Base-by-base conservation (phyloP, 2,113 vertebrate species). In the Notarius lentiginosus region DNA sequence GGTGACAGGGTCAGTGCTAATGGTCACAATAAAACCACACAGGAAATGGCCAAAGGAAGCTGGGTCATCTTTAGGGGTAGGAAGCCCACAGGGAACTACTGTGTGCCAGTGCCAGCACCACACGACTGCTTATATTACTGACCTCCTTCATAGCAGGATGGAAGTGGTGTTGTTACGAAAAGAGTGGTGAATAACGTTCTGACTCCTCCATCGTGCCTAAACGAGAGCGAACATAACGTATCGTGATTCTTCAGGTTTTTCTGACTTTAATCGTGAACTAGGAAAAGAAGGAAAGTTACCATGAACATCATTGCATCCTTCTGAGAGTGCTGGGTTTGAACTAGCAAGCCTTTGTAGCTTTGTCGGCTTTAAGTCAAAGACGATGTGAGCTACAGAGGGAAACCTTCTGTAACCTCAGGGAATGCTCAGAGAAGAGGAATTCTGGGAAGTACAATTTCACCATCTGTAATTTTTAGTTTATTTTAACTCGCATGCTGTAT, bases 1-100 rank as follows among this genome's bases (percentile, higher is more conserved):
- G 66, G 66, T 86, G 72, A 85, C 0, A 0, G 27, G 80, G 75
- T 84, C 82, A 79, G 87, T 41, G 56, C 65, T 20, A 81, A 86
- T 53, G 58, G 68, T 85, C 83, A 68, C 53, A 73, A 84, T 55
- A 83, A 87, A 89, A 34, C 14, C 56, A 65, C 75, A 61, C 61
- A 82, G 72, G 55, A 47, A 3, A 60, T 49, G 58, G 15, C 51
- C 82, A 27, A 85, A 70, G 49, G 10, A 53, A 41, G 58, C 27
- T 1, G 27, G 55, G 82, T 27, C 75, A 63, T 86, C 4, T 49
- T 82, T 58, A 24, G 27, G 14, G 15, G 12, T 27, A 47, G 30
- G n/a, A 27, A 51, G 11, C 27, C 47, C 58, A 65, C 0, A 22
- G 7, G 20, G 53, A 24, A 51, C 12, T 4, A 8, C 22, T 55